These are phyloP conservation scores for Tachysurus fulvidraco DNA, from an alignment of 2,113 vertebrate species.

Conservation along the genomic window DNA sequence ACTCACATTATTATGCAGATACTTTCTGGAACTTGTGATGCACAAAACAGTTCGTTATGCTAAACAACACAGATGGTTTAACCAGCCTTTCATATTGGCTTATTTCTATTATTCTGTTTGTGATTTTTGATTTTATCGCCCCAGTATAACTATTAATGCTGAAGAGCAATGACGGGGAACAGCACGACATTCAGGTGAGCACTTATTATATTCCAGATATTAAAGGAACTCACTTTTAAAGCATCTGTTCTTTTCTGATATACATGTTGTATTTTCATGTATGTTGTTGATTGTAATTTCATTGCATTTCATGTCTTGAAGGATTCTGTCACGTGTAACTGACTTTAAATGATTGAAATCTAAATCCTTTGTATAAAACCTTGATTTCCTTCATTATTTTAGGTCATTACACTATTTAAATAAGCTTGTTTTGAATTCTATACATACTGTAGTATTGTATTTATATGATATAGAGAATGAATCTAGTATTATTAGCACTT, in stretches of 20 bases:
- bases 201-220: background rate
- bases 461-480: no score
- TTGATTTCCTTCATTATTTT: background rate
- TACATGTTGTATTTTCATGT: background rate
- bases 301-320: background rate
- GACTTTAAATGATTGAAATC: background rate
- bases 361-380: background rate
- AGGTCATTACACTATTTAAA: background rate
- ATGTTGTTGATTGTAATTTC: background rate
- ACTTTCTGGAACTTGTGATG: background rate
- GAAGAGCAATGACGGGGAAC: background rate
- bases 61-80: background rate
- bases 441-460: no score
- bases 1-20: background rate
- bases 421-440: no score
- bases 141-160: background rate
- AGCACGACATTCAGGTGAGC: background rate
- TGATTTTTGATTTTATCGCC: background rate
- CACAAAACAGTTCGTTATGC: background rate
- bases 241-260: background rate
- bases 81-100: background rate
- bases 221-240: background rate
- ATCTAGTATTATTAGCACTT: no score
- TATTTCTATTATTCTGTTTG: no score
- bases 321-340: background rate